Base-by-base conservation (phyloP, 2,797 vertebrate genomes). In the Phataginus tricuspis region DNA sequence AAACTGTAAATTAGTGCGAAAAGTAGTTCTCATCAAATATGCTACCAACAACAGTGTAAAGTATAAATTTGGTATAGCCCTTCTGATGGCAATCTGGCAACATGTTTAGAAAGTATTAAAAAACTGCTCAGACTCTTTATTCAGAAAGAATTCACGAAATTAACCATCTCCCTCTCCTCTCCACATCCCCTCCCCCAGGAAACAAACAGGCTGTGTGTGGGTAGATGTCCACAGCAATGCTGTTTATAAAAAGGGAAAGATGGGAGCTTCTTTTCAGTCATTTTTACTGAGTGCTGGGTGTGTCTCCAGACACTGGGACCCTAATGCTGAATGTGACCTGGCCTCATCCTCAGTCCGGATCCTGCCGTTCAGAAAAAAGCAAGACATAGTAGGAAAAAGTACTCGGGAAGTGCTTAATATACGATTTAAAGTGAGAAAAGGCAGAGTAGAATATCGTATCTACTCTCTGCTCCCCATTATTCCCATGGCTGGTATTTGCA, bases 1-100 rank as follows among this genome's bases (percentile, higher is more conserved):
- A 95, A 97, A 91, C 95, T 88, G 78, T 91, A 93, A 95, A 96
- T 95, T 34, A 69, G 51, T 13, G 10, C n/a, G 61, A 68, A 86
- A 79, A 93, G 84, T 27, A 53, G 45, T 85, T 79, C 75, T 90
- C 21, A 0, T 87, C 85, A n/a, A 82, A 92, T 86, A 51, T 9
- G 42, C 66, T 66, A 64, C 85, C 95, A 83, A 34, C 0, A 3
- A 61, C 57, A 45, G 86, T 42, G 39, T 85, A 63, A 88, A 88
- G 90, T 92, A 72, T 95, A 83, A 90, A 86, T 96, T 80, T 74
- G 87, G 91, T 79, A 21, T 39, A 71, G 72, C 34, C 45, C 57
- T 75, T 57, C 82, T 5, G 66, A 88, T 14, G 53, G 88, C 96
- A 94, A 84, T 94, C 95, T 88, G 96, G 94, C 34, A 42, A 61